Evolutionary conservation across 1,140 invertebrate species (phyloP).

Genomic region (Caenorhabditis inopinata): DNA sequence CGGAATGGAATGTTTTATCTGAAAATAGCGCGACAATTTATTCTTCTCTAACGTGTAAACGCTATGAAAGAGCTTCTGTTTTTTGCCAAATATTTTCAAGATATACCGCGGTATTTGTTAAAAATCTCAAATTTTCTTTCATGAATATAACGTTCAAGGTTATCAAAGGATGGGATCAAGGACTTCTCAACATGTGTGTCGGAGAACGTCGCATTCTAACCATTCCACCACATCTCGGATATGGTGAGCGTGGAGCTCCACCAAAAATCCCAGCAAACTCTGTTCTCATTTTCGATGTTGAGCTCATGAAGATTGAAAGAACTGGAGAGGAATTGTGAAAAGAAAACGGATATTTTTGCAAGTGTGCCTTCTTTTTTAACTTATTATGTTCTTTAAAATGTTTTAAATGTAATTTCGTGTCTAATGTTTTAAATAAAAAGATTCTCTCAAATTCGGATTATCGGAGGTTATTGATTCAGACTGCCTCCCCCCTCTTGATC

Average conservation of each 20-base stretch:
- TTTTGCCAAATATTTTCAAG: no score
- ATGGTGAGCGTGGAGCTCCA: conserved; percentile 77
- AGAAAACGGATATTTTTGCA: not conserved
- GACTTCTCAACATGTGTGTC: conserved; percentile 72
- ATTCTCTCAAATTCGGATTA: not conserved
- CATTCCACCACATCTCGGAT: conserved; percentile 80
- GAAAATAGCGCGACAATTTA: no score
- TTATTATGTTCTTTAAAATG: not conserved
- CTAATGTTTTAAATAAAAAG: not conserved
- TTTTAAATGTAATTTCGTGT: not conserved
- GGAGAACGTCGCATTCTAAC: conserved; percentile 81
- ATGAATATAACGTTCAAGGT: no score
- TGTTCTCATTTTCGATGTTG: conserved; percentile 80
- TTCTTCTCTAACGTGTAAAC: no score
- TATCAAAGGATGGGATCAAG: conserved; percentile 83
- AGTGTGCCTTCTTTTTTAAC: not conserved
- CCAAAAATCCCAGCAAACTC: conserved; percentile 80
- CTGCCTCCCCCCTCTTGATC: not conserved
- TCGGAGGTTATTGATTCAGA: conserved; percentile 3
- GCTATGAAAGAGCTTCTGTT: no score
- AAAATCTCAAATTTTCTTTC: no score
- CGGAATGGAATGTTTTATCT: no score
- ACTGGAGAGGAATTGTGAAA: conserved; percentile 70
- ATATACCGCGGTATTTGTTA: no score
- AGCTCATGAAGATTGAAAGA: conserved; percentile 78